Evolutionary conservation across 2,113 vertebrate species (phyloP).

Genomic region (Pteropus alecto): DNA sequence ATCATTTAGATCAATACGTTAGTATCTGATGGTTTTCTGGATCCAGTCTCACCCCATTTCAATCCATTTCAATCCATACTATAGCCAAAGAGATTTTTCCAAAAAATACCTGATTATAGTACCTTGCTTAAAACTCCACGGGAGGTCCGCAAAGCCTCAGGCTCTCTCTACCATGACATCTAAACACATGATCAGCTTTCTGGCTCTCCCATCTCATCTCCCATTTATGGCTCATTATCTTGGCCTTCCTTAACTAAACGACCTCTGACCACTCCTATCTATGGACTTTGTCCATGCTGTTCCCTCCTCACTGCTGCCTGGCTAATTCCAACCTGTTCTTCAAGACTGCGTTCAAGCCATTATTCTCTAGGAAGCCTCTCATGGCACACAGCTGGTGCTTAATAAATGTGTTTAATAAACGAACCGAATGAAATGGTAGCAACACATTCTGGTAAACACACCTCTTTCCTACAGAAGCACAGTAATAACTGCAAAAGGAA

Average conservation of each 20-base stretch:
- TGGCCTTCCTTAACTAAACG: neutral
- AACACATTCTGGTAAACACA: neutral
- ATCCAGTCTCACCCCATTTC: neutral
- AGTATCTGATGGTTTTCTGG: neutral
- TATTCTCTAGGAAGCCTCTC: neutral
- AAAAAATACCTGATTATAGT: neutral
- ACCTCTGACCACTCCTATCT: neutral
- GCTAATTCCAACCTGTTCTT: neutral
- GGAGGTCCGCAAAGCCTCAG: neutral
- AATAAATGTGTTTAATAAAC: neutral
- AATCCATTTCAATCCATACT: neutral
- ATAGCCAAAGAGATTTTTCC: neutral
- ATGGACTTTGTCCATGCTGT: neutral
- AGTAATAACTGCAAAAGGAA: neutral
- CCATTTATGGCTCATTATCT: no score
- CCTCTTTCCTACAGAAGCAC: neutral
- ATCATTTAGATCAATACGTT: neutral
- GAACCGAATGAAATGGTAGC: neutral
- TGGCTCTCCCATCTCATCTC: neutral
- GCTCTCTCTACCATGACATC: neutral
- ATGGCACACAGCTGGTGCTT: neutral
- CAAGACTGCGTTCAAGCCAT: neutral
- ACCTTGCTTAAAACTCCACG: neutral
- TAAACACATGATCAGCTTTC: neutral
- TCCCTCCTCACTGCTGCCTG: neutral